Evolutionary conservation across 2,888 invertebrate species (phyloP), one percentile per base, ranked within the genome.

Genomic region (Leucoptera coffeella): DNA sequence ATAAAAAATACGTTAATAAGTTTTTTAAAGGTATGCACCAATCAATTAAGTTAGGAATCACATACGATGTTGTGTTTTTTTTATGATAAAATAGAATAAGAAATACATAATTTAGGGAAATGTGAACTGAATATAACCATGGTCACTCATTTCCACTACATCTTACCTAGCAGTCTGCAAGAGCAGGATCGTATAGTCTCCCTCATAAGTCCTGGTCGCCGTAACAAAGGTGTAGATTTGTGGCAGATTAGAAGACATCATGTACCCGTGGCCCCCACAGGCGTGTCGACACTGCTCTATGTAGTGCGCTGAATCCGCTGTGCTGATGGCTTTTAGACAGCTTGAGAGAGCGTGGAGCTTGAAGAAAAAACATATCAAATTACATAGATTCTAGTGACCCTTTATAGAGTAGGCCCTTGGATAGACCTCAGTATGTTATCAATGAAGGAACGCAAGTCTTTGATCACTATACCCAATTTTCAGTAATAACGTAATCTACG

Each of bases 241-340:
- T 0, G 94, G 93, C 12, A 96, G 74, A 43, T 88, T 92, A 9
- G 93, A 87, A 14, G 82, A 77, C 27, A 82, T 73, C 83, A 90
- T 86, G 59, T 86, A 96, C 4, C 96, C 96, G 47, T 96, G 95
- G 0, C 96, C 96, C 0, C 96, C 96, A 47, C 95, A 96, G 0
- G 94, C 77, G 36, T 88, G 71, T 5, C 95, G 79, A 38, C 90
- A 84, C 32, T 77, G 80, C 50, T 95, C 94, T 12, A 93, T 79
- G 2, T 82, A 83, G 11, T 54, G 47, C 0, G 85, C 75, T 1
- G 81, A 74, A 46, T 86, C 84, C 2, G 82, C 76, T 3, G 91
- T 82, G 35, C 83, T 81, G 22, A 91, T 77, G 1, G 94, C 89
- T 62, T 96, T 95, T 28, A 96, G 52, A 35, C 92, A 92, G 42